A percentile compares a stretch with the other conserved stretches of the same genome.
Conservation (phyloP, 2,797 vertebrate species). For the Gymnocypris eckloni region DNA sequence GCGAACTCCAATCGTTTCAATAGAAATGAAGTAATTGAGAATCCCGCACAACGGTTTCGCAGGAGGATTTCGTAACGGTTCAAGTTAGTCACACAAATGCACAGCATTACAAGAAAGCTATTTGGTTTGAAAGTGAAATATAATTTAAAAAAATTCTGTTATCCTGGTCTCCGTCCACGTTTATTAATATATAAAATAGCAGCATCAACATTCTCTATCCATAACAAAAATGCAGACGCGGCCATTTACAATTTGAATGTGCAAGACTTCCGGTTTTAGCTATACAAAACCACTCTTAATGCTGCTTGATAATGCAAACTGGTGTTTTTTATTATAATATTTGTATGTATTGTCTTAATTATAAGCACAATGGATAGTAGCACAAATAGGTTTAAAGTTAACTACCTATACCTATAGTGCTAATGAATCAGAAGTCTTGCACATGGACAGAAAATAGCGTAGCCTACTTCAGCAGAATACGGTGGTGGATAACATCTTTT, state of each 20-base stretch:
- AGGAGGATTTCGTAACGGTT: too few species aligned
- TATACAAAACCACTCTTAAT: not conserved
- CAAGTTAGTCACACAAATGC: too few species aligned
- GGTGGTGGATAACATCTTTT: not conserved
- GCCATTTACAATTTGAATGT: not conserved
- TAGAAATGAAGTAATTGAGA: not conserved
- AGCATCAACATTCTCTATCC: not conserved
- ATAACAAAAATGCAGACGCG: not conserved
- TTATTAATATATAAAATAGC: not conserved
- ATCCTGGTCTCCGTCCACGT: not conserved
- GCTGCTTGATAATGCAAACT: not conserved
- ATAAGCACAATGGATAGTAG: not conserved
- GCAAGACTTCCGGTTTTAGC: too few species aligned
- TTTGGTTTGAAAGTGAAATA: not conserved
- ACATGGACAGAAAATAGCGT: not conserved
- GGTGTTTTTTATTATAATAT: not conserved
- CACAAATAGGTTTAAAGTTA: not conserved
- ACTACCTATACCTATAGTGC: not conserved
- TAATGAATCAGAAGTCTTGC: not conserved
- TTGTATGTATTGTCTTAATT: not conserved
- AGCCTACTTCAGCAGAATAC: not conserved
- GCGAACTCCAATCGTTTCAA: not conserved
- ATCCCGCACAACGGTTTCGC: too few species aligned
- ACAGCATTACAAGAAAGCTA: too few species aligned
- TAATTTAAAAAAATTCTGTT: too few species aligned